phyloP scores from a whole-genome alignment of 1,140 invertebrate genomes.

The Holcopasites calliopsidis region DNA sequence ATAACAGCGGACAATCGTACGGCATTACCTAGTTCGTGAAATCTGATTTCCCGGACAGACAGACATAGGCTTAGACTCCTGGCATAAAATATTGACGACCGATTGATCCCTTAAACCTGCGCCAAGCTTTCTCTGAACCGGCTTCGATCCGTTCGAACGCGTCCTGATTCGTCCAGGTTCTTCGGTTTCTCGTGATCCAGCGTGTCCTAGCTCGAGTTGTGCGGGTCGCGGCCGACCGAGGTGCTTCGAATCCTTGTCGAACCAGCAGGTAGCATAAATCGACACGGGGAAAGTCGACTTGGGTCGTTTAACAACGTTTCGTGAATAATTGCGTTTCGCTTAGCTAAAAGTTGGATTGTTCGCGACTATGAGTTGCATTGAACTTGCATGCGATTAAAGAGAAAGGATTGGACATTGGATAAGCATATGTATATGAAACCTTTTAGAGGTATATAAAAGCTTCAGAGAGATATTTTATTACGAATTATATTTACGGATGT shows the following conservation, averaged over 20 bases:
- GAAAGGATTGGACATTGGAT: not conserved
- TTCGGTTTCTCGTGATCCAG: constrained; percentile 4
- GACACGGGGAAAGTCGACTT: not conserved
- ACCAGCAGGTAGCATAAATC: constrained; percentile 9
- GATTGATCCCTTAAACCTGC: constrained; percentile 32
- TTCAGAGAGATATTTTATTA: not conserved
- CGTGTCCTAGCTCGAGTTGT: not conserved
- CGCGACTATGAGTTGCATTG: no score
- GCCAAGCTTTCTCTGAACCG: not conserved
- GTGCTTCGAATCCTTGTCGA: not conserved
- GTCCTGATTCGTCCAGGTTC: not conserved
- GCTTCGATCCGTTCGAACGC: not conserved
- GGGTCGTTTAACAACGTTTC: constrained; percentile 1
- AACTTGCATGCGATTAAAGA: no score
- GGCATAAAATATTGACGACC: constrained; percentile 29
- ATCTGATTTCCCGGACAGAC: constrained; percentile 24
- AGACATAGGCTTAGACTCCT: constrained; percentile 16
- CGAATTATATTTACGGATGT: not conserved
- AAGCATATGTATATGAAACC: no score
- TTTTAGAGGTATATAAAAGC: no score
- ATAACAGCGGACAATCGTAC: constrained; percentile 53
- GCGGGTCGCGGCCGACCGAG: not conserved
- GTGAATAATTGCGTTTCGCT: constrained; percentile 17
- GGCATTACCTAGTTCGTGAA: constrained; percentile 24
- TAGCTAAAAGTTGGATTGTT: constrained; percentile 6